These are phyloP conservation scores for Ceyx cyanopectus DNA, from an alignment of 2,113 vertebrate species.

Conservation along the genomic window DNA sequence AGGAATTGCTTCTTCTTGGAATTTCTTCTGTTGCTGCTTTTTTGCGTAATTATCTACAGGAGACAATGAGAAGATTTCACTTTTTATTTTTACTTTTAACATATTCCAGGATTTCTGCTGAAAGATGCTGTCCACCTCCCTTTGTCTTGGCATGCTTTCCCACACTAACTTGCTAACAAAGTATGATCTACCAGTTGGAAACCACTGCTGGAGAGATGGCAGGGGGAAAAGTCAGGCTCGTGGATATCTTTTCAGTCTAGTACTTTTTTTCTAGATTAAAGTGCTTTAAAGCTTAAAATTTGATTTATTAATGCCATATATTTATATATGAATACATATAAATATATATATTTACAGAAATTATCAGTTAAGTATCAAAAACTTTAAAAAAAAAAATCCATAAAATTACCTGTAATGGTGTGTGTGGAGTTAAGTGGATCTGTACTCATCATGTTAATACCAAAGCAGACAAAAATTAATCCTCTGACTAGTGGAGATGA, in stretches of 20 bases:
- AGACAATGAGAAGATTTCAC: background rate
- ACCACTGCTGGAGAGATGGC: background rate
- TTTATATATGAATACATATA: background rate
- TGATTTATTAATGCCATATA: background rate
- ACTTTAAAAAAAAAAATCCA: fast-evolving
- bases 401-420: conserved; percentile 88
- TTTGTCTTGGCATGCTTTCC: background rate
- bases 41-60: conserved; percentile 85
- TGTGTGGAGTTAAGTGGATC: conserved; percentile 88
- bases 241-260: background rate
- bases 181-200: background rate
- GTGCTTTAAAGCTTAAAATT: background rate
- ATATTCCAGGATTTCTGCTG: background rate
- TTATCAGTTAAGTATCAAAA: background rate
- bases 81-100: too few species aligned
- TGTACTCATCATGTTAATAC: conserved; percentile 91
- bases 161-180: background rate
- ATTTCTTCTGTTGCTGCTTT: conserved; percentile 80
- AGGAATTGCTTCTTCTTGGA: conserved; percentile 83
- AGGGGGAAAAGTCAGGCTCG: background rate
- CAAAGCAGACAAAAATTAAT: background rate
- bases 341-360: background rate
- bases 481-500: background rate
- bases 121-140: background rate
- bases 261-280: background rate